Conservation (phyloP, 2,113 vertebrate species). For the Hyla sarda region DNA sequence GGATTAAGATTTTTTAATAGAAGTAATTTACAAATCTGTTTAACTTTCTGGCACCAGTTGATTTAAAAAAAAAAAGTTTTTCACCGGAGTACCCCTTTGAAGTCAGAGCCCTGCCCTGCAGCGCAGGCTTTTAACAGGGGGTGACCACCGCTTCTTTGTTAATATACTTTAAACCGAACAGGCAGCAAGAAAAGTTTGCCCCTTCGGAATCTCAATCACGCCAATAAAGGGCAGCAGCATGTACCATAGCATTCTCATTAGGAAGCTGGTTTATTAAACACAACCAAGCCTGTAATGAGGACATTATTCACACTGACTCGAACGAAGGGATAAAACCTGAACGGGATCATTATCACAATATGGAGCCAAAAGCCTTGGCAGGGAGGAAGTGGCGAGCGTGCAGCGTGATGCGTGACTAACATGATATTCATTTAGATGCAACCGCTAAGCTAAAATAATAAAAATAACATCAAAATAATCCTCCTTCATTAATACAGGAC, state of each 20-base stretch:
- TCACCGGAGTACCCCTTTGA: no score
- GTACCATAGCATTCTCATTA: background rate
- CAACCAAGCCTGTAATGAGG: background rate
- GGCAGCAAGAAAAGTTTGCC: background rate
- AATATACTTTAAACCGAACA: no score
- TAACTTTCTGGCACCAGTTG: no score
- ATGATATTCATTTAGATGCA: background rate
- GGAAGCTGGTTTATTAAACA: background rate
- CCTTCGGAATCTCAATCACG: background rate
- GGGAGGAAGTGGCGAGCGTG: background rate
- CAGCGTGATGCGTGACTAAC: background rate
- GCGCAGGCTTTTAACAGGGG: background rate
- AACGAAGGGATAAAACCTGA: background rate
- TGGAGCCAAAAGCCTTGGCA: background rate
- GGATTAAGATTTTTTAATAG: no score
- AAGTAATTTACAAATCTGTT: no score
- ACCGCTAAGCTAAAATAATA: background rate
- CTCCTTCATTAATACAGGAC: background rate
- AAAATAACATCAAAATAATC: background rate
- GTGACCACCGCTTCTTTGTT: background rate
- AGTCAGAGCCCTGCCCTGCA: background rate
- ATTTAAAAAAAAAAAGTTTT: no score
- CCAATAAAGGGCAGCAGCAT: background rate
- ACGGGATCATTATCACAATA: constrained; percentile 3
- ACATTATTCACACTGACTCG: background rate